These are phyloP conservation scores for Amitus sp. DNA, from an alignment of 2,888 invertebrate genomes.

Conservation along the genomic window DNA sequence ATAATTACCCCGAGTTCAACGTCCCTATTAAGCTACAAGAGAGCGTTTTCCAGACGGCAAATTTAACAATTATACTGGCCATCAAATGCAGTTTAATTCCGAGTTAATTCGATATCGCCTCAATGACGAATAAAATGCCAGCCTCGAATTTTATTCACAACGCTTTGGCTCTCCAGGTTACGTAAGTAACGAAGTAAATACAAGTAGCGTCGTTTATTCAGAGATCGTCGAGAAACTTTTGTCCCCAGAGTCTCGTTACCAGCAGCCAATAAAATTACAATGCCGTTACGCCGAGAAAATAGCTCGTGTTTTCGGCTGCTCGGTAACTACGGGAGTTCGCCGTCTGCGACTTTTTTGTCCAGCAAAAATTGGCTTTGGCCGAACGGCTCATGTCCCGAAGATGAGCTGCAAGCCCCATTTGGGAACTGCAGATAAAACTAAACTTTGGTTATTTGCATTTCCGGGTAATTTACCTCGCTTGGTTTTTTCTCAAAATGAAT, in stretches of 20 bases:
- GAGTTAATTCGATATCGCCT: neutral
- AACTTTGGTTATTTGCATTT: too few relatives aligned
- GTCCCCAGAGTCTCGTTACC: constrained; percentile 42
- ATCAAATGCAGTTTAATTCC: neutral
- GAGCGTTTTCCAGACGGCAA: too few relatives aligned
- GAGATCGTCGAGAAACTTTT: constrained; percentile 24
- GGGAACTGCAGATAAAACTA: neutral
- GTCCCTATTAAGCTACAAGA: too few relatives aligned
- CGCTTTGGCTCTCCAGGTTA: neutral
- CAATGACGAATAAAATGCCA: neutral
- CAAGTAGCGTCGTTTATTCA: constrained; percentile 4
- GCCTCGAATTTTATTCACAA: neutral
- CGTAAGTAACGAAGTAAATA: constrained; percentile 6
- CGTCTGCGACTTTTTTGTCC: neutral
- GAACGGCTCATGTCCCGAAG: constrained; percentile 1
- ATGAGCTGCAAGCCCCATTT: neutral
- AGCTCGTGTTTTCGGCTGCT: neutral
- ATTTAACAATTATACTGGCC: too few relatives aligned
- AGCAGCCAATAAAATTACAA: constrained; percentile 47
- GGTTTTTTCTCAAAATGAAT: too few relatives aligned
- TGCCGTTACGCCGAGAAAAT: neutral
- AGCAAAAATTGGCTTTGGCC: neutral
- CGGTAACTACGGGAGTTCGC: neutral
- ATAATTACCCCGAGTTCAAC: too few relatives aligned
- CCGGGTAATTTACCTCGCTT: too few relatives aligned